phyloP scores from a whole-genome alignment of 2,797 vertebrate genomes.

The Silurus lanzhouensis region DNA sequence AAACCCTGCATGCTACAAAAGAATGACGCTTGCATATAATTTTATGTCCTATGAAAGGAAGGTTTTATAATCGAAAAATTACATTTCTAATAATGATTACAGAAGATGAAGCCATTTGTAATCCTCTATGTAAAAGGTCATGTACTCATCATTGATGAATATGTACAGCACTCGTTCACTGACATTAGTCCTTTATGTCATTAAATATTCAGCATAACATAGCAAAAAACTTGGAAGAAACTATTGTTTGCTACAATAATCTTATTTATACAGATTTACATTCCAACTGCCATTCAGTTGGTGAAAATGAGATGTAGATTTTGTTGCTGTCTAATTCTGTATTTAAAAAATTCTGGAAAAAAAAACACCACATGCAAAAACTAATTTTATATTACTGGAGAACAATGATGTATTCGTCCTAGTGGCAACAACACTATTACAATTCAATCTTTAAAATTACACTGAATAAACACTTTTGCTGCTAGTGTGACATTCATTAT shows the following conservation, averaged over 20 bases:
- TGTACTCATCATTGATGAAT: background rate
- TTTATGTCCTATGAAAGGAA: background rate
- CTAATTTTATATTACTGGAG: background rate
- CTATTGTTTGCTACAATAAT: background rate
- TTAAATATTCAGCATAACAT: background rate
- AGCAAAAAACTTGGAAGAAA: background rate
- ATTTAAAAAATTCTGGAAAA: too few relatives aligned
- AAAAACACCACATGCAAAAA: background rate
- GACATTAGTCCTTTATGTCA: background rate
- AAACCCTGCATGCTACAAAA: background rate
- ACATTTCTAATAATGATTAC: background rate
- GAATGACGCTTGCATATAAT: background rate
- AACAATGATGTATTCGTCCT: background rate
- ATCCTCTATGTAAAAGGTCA: background rate
- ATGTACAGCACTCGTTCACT: background rate
- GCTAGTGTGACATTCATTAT: background rate
- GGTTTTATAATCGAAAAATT: background rate
- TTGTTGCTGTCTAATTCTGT: background rate
- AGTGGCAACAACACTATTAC: background rate
- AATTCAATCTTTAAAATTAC: background rate
- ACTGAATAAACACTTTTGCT: background rate
- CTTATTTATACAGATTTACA: background rate
- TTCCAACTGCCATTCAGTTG: conserved; percentile 1
- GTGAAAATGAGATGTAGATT: background rate
- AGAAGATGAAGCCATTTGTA: background rate